Evolutionary conservation across 2,113 vertebrate genomes (phyloP).

Genomic region (Aptenodytes patagonicus): DNA sequence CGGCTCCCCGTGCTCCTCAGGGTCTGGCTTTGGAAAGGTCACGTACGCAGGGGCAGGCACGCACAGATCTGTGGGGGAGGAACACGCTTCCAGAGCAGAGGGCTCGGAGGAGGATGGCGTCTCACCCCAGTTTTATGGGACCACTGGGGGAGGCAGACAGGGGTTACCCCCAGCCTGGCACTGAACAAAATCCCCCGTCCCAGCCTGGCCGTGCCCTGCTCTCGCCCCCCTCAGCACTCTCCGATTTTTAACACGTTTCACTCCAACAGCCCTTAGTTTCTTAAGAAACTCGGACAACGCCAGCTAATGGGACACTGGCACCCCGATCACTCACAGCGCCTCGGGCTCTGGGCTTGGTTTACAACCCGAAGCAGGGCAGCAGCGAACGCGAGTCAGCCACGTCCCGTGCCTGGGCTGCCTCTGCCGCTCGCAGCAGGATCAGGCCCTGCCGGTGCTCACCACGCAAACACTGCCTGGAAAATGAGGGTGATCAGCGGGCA

Average conservation of each 20-base stretch:
- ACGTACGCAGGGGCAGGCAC: neutral
- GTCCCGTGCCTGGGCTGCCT: neutral
- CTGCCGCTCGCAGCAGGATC: neutral
- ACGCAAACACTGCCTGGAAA: neutral
- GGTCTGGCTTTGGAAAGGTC: neutral
- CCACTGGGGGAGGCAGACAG: accelerated
- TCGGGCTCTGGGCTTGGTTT: accelerated
- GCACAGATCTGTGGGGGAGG: neutral
- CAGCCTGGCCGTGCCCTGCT: neutral
- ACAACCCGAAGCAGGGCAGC: neutral
- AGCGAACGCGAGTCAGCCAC: accelerated
- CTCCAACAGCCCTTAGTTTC: neutral
- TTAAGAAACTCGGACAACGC: accelerated
- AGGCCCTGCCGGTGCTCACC: neutral
- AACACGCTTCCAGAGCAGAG: accelerated
- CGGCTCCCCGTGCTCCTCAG: neutral
- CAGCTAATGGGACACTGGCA: accelerated
- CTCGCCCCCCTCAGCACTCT: neutral
- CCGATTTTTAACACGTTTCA: accelerated
- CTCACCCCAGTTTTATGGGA: accelerated
- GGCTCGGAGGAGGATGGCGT: accelerated
- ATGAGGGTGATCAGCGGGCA: neutral
- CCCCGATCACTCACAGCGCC: too few species aligned
- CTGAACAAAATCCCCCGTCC: neutral
- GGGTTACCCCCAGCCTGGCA: neutral